These are phyloP conservation scores for Sandelia bainsii DNA, from an alignment of 2,797 vertebrate species.

Conservation along the genomic window DNA sequence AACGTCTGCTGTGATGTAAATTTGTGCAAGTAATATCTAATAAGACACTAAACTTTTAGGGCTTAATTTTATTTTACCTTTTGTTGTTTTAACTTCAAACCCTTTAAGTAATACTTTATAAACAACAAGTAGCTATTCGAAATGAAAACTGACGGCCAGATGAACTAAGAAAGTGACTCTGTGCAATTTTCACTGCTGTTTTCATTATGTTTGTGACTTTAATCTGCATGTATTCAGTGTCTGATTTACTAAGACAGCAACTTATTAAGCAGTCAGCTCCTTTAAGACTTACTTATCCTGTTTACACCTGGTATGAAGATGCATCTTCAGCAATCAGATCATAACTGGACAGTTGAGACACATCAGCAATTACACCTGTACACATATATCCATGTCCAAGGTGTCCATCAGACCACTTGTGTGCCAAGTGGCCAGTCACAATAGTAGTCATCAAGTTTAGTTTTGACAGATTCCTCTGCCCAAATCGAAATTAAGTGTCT, in stretches of 20 bases:
- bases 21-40: slow-evolving; percentile 21
- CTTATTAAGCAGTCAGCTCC: too few relatives aligned
- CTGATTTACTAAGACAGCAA: neutral
- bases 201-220: neutral
- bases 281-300: too few relatives aligned
- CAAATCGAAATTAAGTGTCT: too few relatives aligned
- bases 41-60: slow-evolving; percentile 17
- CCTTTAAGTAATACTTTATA: neutral
- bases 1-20: slow-evolving; percentile 52
- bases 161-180: neutral
- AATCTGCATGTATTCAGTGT: neutral
- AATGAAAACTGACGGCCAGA: neutral
- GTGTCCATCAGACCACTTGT: too few relatives aligned
- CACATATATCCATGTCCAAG: too few relatives aligned
- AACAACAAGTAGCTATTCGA: slow-evolving; percentile 4
- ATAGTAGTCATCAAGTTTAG: too few relatives aligned
- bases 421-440: too few relatives aligned
- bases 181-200: neutral
- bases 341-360: too few relatives aligned
- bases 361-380: too few relatives aligned
- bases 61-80: neutral
- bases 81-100: neutral
- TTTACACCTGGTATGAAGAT: too few relatives aligned
- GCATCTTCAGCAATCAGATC: too few relatives aligned
- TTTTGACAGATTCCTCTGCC: too few relatives aligned